A percentile compares a stretch with the other conserved stretches of the same genome.
Evolutionary conservation across 2,888 invertebrate genomes (phyloP).

Genomic region (Limnephilus auricula): DNA sequence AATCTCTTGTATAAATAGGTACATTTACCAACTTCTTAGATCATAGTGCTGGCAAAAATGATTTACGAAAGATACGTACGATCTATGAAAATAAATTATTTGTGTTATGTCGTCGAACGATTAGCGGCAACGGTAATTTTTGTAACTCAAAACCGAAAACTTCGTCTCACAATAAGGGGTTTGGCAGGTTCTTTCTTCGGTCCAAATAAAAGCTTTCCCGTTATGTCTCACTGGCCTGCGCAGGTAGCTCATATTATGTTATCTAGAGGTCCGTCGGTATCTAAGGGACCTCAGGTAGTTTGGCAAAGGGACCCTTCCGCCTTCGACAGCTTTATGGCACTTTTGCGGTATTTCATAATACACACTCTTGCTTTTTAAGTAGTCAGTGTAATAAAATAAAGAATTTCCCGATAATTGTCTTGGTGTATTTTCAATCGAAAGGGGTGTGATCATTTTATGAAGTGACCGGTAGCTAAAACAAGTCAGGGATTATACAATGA

Average conservation of each 20-base stretch:
- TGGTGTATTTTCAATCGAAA: not conserved
- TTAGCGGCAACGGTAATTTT: not conserved
- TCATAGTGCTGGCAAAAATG: not conserved
- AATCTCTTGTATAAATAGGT: not conserved
- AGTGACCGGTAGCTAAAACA: not conserved
- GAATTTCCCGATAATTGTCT: not conserved
- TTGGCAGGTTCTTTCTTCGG: conserved; percentile 7
- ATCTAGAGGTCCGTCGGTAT: not conserved
- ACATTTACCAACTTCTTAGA: too few species aligned
- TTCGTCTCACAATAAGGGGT: not conserved
- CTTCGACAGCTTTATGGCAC: conserved; percentile 36
- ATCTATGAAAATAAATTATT: not conserved
- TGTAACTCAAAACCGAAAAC: not conserved
- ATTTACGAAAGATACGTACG: not conserved
- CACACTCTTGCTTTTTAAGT: conserved; percentile 8
- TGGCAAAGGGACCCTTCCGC: conserved; percentile 4
- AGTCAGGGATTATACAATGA: not conserved
- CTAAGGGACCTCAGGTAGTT: conserved; percentile 14
- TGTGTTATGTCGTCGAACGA: not conserved
- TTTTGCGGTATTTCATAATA: conserved; percentile 30
- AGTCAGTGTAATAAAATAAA: not conserved
- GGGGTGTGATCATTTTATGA: not conserved
- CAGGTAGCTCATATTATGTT: not conserved
- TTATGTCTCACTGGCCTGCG: not conserved
- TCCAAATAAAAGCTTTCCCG: conserved; percentile 46